Evolutionary conservation across 2,797 vertebrate genomes (phyloP).

Genomic region (Gadopsis bispinosus): DNA sequence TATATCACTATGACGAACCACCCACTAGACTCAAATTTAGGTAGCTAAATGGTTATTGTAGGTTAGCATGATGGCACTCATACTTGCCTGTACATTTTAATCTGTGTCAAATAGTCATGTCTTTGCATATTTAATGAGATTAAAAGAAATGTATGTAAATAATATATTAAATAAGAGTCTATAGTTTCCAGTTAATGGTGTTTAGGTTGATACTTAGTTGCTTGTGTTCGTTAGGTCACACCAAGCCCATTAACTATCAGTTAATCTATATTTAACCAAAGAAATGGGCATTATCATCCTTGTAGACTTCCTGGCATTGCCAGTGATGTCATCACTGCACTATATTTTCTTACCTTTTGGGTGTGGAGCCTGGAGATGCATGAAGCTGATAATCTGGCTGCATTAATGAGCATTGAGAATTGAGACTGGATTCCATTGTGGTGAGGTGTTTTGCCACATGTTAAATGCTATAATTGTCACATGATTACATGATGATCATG

Average conservation of each 20-base stretch:
- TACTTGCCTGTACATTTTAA: not conserved
- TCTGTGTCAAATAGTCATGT: not conserved
- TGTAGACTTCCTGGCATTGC: conserved; percentile 3
- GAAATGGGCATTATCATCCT: not conserved
- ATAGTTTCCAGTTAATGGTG: conserved; percentile 1
- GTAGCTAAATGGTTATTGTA: not conserved
- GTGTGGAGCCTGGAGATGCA: not conserved
- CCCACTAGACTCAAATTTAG: not conserved
- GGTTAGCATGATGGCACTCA: not conserved
- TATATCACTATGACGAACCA: not conserved
- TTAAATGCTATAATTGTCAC: not conserved
- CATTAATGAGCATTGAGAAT: not conserved
- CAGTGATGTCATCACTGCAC: conserved; percentile 5
- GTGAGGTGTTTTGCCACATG: not conserved
- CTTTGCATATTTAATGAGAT: not conserved
- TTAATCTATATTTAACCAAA: not conserved
- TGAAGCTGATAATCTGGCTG: not conserved
- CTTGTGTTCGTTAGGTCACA: conserved; percentile 5
- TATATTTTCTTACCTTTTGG: conserved; percentile 1
- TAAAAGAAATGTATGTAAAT: not conserved
- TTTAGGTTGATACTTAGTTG: not conserved
- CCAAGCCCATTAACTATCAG: not conserved
- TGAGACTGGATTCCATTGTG: not conserved
- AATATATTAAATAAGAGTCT: not conserved
- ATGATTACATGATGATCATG: not conserved